These are phyloP conservation scores for Eupithecia dodoneata DNA, from an alignment of 2,888 invertebrate species.

Conservation along the genomic window DNA sequence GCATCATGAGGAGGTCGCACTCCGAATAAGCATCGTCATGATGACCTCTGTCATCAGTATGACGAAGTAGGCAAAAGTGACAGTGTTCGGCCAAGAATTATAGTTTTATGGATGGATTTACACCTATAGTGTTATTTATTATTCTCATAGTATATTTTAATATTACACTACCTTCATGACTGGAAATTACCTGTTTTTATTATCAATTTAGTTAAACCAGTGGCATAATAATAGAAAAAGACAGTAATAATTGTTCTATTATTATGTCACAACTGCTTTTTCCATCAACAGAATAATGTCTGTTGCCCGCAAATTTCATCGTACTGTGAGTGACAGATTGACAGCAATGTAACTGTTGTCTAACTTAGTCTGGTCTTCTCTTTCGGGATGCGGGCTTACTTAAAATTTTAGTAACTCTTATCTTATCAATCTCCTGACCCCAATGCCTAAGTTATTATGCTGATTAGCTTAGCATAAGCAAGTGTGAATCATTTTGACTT, in stretches of 20 bases:
- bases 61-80: not conserved
- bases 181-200: too few species aligned
- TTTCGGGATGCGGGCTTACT: conserved; percentile 20
- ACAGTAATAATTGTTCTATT: too few species aligned
- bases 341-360: not conserved
- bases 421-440: conserved; percentile 44
- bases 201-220: too few species aligned
- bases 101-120: too few species aligned
- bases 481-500: conserved; percentile 44
- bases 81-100: too few species aligned
- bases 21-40: conserved; percentile 4
- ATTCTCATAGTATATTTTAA: too few species aligned
- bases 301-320: not conserved
- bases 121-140: too few species aligned
- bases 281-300: not conserved
- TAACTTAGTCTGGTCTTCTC: not conserved
- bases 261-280: too few species aligned
- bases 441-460: conserved; percentile 44
- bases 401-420: conserved; percentile 21
- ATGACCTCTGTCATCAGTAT: not conserved
- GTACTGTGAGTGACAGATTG: not conserved
- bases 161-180: too few species aligned
- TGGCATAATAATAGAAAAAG: too few species aligned
- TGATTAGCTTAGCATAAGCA: conserved; percentile 38
- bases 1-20: conserved; percentile 8